A percentile compares a stretch with the other conserved stretches of the same genome.
Evolutionary conservation across 2,113 vertebrate genomes (phyloP).

Genomic region (Scortum barcoo): DNA sequence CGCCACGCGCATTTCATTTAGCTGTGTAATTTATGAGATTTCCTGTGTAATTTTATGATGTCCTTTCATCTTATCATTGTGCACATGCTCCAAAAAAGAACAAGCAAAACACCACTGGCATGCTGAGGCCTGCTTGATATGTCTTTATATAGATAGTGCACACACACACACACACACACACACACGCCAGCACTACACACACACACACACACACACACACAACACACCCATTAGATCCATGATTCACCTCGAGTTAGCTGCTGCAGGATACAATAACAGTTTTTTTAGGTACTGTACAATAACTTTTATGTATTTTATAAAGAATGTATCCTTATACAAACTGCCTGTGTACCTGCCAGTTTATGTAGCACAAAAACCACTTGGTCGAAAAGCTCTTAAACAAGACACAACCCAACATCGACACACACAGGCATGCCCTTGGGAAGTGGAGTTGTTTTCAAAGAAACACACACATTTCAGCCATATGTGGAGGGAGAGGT

Average conservation of each 20-base stretch:
- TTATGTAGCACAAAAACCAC: not conserved
- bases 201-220: constrained; percentile 19
- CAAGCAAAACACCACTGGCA: constrained; percentile 61
- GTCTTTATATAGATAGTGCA: constrained; percentile 60
- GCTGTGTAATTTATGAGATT: constrained; percentile 70
- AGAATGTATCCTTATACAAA: constrained; percentile 5
- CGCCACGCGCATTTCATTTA: constrained; percentile 65
- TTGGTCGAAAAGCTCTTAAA: constrained; percentile 12
- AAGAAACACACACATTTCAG: constrained; percentile 60
- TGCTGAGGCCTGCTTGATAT: constrained; percentile 66
- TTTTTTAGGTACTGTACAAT: constrained; percentile 19
- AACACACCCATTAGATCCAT: constrained; percentile 54
- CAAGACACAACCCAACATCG: constrained; percentile 9
- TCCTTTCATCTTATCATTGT: constrained; percentile 74
- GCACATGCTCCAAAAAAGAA: constrained; percentile 60
- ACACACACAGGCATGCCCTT: constrained; percentile 29
- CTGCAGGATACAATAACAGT: constrained; percentile 36
- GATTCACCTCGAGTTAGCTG: constrained; percentile 38
- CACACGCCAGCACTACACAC: constrained; percentile 6
- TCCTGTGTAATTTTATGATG: constrained; percentile 76
- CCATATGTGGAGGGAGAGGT: constrained; percentile 54
- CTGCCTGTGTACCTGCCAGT: not conserved
- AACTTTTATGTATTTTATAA: constrained; percentile 3
- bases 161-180: constrained; percentile 26
- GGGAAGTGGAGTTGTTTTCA: constrained; percentile 53